phyloP scores from a whole-genome alignment of 2,797 vertebrate genomes.

The Chiroxiphia lanceolata region DNA sequence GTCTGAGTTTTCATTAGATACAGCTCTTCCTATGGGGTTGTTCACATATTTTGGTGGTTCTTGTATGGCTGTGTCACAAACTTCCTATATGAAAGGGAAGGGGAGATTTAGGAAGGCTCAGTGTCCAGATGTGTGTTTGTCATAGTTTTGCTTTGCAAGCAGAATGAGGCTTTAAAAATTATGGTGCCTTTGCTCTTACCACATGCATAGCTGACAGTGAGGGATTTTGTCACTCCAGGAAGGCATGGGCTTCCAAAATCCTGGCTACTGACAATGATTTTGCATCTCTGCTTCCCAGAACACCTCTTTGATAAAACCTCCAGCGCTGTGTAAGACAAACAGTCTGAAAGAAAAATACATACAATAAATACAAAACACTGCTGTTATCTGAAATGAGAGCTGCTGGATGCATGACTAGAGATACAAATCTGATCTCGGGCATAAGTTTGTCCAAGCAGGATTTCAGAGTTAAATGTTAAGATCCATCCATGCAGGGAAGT shows the following conservation, averaged over 20 bases:
- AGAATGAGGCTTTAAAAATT: neutral
- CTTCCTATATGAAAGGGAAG: neutral
- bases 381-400: neutral
- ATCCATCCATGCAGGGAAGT: neutral
- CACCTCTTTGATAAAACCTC: constrained; percentile 85
- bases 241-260: constrained; percentile 91
- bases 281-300: constrained; percentile 90
- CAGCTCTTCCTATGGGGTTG: neutral
- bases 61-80: neutral
- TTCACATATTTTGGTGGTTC: neutral
- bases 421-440: neutral
- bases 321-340: constrained; percentile 86
- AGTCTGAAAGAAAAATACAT: constrained; percentile 80
- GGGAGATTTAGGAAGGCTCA: neutral
- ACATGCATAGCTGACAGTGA: constrained; percentile 90
- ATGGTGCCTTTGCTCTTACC: constrained; percentile 77
- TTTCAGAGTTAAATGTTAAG: neutral
- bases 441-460: neutral
- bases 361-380: neutral
- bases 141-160: neutral
- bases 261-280: constrained; percentile 79
- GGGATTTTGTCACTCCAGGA: constrained; percentile 91
- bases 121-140: neutral
- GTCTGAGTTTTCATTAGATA: neutral
- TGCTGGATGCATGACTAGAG: neutral